Conservation (phyloP, 2,797 vertebrate species). For the Sarcoramphus papa region DNA sequence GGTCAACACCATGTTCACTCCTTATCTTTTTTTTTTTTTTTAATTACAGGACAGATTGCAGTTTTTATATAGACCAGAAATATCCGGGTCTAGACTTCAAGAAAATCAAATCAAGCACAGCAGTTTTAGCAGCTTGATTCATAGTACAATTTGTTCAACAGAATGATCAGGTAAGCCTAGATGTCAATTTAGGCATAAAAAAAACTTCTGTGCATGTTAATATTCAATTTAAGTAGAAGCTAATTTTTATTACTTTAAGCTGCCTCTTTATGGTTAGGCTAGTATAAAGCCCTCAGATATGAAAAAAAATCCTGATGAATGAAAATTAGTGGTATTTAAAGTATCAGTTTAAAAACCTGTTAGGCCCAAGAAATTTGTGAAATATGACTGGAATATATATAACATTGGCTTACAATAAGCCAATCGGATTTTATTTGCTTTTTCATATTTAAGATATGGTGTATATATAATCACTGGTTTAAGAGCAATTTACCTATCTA, state of each 20-base stretch:
- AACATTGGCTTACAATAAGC: not conserved
- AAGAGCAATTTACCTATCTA: not conserved
- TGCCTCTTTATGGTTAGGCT: not conserved
- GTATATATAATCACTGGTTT: not conserved
- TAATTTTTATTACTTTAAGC: not conserved
- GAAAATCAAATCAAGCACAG: not conserved
- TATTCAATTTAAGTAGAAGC: not conserved
- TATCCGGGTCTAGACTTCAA: not conserved
- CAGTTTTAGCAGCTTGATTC: not conserved
- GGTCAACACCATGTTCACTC: not conserved
- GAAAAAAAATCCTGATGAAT: not conserved
- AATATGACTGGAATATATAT: not conserved
- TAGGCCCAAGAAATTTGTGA: not conserved
- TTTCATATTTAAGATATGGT: not conserved
- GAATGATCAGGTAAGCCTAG: not conserved
- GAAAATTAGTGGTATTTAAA: not conserved
- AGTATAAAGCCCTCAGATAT: not conserved
- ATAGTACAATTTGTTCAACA: not conserved
- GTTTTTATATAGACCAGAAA: not conserved
- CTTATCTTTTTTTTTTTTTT: not conserved
- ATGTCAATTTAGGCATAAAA: not conserved
- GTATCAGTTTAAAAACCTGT: not conserved
- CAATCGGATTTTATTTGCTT: not conserved
- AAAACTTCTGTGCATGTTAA: not conserved
- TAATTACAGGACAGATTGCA: not conserved